Base-by-base conservation (phyloP, 2,113 vertebrate genomes). In the Dicentrarchus labrax region DNA sequence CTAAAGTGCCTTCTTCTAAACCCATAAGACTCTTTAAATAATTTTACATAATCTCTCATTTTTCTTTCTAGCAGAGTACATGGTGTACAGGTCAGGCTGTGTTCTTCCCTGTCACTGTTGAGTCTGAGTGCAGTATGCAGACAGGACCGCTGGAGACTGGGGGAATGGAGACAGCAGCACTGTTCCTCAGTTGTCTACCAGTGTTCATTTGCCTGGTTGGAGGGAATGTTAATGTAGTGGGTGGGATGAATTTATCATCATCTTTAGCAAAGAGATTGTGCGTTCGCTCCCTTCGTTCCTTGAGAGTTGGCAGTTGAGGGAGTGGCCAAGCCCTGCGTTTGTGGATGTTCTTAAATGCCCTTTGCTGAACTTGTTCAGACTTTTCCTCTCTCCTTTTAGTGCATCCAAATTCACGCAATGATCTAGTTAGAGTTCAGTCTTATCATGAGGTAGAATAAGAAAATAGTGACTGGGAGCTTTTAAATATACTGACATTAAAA, bases 281-380 rank as follows among this genome's bases (percentile, higher is more conserved):
- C 15, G 15, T 21, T 64, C 4, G 13, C 6, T 62, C 1, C 4
- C 3, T 30, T 57, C 16, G 1, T 60, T 62, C 13, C 0, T n/a
- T 22, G 2, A 69, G 8, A 67, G 8, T 47, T 57, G 36, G 8
- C 9, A 71, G 45, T 66, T 57, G 22, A 74, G n/a, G 54, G 48
- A 69, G 43, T 47, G 30, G 15, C 50, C 6, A 8, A 57, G 6
- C 21, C 4, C 8, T 51, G 36, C 2, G 0, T 54, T 72, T 36
- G 8, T 7, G 51, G 36, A 36, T 76, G 4, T 6, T 65, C 19
- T 45, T 43, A 9, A 57, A 51, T 67, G 56, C 21, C 7, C 22
- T 64, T 38, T 57, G 19, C 16, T 51, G 48, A 64, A 70, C 50
- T 71, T 77, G 0, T n/a, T 50, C 21, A 75, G 41, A 75, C 59